Evolutionary conservation across 30 jellyfish, hydroid and myxozoan genomes (phyloP).

Genomic region (Nemopilema nomurai): DNA sequence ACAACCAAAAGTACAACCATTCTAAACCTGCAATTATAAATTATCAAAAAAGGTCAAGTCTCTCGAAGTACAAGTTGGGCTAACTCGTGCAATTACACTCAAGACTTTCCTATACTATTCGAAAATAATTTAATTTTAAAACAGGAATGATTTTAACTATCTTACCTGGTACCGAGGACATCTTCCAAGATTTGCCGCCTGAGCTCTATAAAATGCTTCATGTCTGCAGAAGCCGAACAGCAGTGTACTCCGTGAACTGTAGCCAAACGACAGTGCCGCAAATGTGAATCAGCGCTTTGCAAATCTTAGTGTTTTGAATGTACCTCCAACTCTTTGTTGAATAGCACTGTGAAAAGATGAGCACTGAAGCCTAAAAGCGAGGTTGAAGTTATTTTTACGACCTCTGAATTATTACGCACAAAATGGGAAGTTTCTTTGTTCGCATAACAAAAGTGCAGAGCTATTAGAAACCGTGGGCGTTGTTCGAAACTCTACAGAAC

Average conservation of each 20-base stretch:
- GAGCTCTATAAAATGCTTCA: conserved; percentile 57
- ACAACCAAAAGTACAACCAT: no score
- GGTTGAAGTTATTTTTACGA: neutral
- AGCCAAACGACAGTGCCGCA: no score
- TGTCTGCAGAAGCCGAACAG: neutral
- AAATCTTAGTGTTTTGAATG: neutral
- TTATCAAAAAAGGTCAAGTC: no score
- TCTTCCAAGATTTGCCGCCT: conserved; percentile 90
- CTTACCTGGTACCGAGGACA: conserved; percentile 83
- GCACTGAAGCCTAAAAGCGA: neutral
- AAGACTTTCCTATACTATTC: no score
- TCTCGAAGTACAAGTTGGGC: no score
- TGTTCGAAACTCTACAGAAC: neutral
- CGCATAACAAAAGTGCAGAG: neutral
- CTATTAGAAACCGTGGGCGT: neutral
- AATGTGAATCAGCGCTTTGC: neutral
- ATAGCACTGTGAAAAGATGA: neutral
- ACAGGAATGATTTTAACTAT: no score
- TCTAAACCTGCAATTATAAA: no score
- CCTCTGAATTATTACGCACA: conserved; percentile 17
- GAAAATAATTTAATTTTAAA: no score
- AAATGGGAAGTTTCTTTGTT: conserved; percentile 48
- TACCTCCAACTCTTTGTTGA: neutral
- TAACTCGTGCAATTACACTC: no score
- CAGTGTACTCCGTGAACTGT: no score